Evolutionary conservation across 1,140 invertebrate genomes (phyloP).

Genomic region (Heliothis subflexa): DNA sequence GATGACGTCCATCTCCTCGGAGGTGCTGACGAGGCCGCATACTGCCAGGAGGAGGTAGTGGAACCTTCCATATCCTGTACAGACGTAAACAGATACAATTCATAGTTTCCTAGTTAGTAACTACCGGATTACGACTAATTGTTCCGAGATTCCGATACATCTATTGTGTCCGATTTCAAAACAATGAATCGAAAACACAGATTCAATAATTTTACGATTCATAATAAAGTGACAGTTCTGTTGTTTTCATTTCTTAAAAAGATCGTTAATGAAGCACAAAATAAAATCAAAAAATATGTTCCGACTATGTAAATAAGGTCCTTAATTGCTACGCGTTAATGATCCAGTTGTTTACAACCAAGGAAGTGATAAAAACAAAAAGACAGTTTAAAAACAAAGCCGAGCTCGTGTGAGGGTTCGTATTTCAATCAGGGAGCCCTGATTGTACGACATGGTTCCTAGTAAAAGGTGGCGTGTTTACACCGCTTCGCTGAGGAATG

Average conservation of each 20-base stretch:
- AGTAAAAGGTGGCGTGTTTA: constrained; percentile 67
- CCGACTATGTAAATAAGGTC: background rate
- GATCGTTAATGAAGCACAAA: background rate
- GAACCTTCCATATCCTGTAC: constrained; percentile 96
- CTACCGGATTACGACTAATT: background rate
- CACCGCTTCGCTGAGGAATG: constrained; percentile 59
- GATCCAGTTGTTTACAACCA: constrained; percentile 8
- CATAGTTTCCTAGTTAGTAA: background rate
- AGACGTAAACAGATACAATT: constrained; percentile 20
- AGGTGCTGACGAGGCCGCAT: constrained; percentile 97
- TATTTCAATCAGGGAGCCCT: constrained; percentile 33
- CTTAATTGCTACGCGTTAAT: constrained; percentile 13
- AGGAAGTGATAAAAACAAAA: constrained; percentile 33
- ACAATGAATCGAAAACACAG: background rate
- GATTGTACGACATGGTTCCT: constrained; percentile 54
- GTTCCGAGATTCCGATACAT: constrained; percentile 8
- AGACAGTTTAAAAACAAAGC: constrained; percentile 18
- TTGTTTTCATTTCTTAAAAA: background rate
- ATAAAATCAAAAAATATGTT: background rate
- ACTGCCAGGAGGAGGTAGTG: constrained; percentile 95
- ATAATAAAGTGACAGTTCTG: background rate
- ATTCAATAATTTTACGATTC: background rate
- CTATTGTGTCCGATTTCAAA: background rate
- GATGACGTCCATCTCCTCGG: constrained; percentile 98
- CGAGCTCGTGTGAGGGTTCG: constrained; percentile 21